Conservation (phyloP, 2,113 vertebrate species). For the Phyllopteryx taeniolatus region DNA sequence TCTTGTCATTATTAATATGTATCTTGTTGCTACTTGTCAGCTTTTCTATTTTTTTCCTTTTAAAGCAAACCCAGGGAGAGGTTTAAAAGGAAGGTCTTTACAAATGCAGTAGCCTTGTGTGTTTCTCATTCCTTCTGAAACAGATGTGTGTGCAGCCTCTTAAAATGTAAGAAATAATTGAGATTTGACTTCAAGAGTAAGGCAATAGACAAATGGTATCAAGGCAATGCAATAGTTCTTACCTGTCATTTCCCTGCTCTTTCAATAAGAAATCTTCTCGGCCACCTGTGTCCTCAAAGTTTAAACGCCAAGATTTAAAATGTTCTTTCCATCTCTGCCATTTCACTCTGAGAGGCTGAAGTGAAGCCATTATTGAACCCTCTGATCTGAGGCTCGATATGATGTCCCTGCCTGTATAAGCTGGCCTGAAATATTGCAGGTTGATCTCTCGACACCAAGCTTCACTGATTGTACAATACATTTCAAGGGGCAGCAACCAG, state of each 20-base stretch:
- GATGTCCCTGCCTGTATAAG: conserved; percentile 28
- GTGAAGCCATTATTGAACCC: conserved; percentile 53
- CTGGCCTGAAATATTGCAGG: conserved; percentile 46
- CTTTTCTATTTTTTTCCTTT: background rate
- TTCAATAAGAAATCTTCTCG: conserved; percentile 34
- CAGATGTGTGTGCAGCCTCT: conserved; percentile 10
- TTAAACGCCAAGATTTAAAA: conserved; percentile 32
- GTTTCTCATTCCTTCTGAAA: background rate
- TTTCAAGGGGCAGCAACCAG: conserved; percentile 12
- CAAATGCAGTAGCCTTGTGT: background rate
- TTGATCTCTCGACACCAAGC: conserved; percentile 52
- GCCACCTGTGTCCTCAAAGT: conserved; percentile 34
- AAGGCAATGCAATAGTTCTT: conserved; percentile 18
- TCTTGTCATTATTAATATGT: background rate
- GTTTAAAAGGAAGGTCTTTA: conserved; percentile 7
- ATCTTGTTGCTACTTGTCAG: background rate
- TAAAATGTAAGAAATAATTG: conserved; percentile 46
- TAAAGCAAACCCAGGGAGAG: background rate
- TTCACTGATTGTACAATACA: conserved; percentile 30
- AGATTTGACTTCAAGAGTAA: conserved; percentile 22
- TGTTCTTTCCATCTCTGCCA: conserved; percentile 27
- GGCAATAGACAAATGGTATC: conserved; percentile 20
- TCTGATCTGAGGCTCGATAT: conserved; percentile 49
- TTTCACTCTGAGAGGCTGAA: conserved; percentile 39
- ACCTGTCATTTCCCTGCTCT: conserved; percentile 23